Evolutionary conservation across 2,888 invertebrate species (phyloP).

Genomic region (Andrena minutula): DNA sequence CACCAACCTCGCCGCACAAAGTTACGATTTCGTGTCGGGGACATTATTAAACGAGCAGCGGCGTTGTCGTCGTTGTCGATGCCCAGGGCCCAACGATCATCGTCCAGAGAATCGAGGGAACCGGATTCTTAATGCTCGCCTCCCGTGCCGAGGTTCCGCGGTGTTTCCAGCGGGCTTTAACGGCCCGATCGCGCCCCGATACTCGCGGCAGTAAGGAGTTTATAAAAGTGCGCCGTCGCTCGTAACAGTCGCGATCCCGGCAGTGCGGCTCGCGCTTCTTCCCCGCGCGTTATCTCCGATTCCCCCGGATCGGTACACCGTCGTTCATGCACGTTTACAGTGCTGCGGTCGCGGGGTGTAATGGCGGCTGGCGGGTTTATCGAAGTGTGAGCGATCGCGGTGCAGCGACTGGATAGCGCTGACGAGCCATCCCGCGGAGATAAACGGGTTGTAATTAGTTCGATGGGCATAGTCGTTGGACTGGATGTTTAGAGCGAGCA

Average conservation of each 20-base stretch:
- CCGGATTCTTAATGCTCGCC: conserved; percentile 66
- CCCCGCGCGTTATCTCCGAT: conserved; percentile 3
- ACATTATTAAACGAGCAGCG: conserved; percentile 68
- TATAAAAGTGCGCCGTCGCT: conserved; percentile 52
- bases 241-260: conserved; percentile 31
- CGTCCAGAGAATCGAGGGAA: conserved; percentile 52
- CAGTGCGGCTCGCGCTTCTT: neutral
- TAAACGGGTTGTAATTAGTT: conserved; percentile 10
- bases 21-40: conserved; percentile 62
- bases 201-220: conserved; percentile 49
- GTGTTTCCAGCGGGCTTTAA: conserved; percentile 48
- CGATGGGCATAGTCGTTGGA: neutral
- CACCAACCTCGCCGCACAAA: conserved; percentile 38
- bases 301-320: neutral
- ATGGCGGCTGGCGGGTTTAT: neutral
- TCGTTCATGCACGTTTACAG: neutral
- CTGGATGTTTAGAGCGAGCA: neutral
- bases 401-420: neutral
- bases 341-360: neutral
- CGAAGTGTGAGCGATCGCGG: neutral
- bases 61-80: conserved; percentile 46
- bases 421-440: neutral
- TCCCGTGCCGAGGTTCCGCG: conserved; percentile 34
- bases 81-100: conserved; percentile 22
- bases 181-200: conserved; percentile 60